Evolutionary conservation across 2,888 invertebrate species (phyloP).

Genomic region (Amphipoea oculea): DNA sequence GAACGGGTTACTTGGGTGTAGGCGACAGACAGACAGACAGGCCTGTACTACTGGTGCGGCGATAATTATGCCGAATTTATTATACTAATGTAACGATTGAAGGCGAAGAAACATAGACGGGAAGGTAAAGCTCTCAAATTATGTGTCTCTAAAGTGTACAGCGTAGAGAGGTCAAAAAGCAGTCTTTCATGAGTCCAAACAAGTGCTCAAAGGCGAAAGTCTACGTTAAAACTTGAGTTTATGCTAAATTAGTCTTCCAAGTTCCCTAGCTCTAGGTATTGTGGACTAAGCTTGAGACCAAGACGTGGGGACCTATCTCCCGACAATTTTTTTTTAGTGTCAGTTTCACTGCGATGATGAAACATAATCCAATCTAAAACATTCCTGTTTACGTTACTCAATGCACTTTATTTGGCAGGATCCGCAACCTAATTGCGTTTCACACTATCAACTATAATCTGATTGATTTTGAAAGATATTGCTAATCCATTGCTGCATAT

Average conservation of each 20-base stretch:
- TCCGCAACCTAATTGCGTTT: not conserved
- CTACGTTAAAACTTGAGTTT: not conserved
- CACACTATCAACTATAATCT: not conserved
- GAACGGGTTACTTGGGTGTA: conserved; percentile 47
- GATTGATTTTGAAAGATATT: not conserved
- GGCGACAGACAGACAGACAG: conserved; percentile 36
- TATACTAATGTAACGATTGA: conserved; percentile 6
- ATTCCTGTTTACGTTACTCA: too few species aligned
- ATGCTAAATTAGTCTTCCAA: not conserved
- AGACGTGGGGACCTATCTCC: not conserved
- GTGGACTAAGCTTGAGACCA: not conserved
- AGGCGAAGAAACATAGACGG: not conserved
- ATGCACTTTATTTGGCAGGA: not conserved
- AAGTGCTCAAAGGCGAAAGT: not conserved
- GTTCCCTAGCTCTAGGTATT: not conserved
- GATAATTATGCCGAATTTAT: conserved; percentile 35
- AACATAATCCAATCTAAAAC: not conserved
- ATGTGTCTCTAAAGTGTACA: not conserved
- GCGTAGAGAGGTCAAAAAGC: not conserved
- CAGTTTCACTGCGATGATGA: too few species aligned
- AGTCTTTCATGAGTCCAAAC: not conserved
- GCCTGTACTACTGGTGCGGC: not conserved
- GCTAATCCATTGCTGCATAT: not conserved
- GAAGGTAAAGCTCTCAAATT: not conserved
- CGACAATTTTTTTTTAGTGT: not conserved